Evolutionary conservation across 2,113 vertebrate genomes (phyloP).

Genomic region (Sturnira hondurensis): DNA sequence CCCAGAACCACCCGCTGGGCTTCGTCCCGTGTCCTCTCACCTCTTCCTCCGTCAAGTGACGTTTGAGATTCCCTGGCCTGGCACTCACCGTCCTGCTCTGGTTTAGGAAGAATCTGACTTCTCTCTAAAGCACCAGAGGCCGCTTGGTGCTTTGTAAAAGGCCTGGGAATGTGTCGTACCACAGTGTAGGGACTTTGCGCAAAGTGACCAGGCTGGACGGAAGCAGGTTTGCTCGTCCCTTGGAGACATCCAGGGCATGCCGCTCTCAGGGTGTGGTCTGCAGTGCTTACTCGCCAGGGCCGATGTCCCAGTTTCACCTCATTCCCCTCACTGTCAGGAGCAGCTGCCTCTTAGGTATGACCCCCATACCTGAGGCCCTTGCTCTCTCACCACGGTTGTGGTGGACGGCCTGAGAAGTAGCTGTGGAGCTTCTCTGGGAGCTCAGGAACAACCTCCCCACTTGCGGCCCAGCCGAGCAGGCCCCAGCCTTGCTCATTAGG

Average conservation of each 20-base stretch:
- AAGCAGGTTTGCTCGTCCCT: neutral
- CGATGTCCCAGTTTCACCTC: neutral
- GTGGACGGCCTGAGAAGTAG: too few species aligned
- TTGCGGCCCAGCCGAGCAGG: rapidly evolving
- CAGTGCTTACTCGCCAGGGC: neutral
- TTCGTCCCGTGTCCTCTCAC: neutral
- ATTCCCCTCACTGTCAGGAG: neutral
- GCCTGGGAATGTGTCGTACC: too few species aligned
- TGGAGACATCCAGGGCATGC: neutral
- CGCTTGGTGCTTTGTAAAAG: neutral
- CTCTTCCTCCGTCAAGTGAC: neutral
- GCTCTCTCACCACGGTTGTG: rapidly evolving
- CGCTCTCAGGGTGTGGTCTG: neutral
- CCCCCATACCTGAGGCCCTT: neutral
- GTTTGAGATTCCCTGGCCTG: neutral
- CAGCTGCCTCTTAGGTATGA: neutral
- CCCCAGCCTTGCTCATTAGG: neutral
- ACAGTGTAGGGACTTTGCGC: neutral
- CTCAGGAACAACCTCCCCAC: neutral
- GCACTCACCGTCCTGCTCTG: neutral
- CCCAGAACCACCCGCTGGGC: neutral
- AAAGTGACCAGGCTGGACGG: neutral
- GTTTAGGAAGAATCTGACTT: neutral
- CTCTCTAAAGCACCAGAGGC: neutral
- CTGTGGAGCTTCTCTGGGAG: neutral